Evolutionary conservation across 2,888 invertebrate genomes (phyloP).

Genomic region (Caenorhabditis sp.): DNA sequence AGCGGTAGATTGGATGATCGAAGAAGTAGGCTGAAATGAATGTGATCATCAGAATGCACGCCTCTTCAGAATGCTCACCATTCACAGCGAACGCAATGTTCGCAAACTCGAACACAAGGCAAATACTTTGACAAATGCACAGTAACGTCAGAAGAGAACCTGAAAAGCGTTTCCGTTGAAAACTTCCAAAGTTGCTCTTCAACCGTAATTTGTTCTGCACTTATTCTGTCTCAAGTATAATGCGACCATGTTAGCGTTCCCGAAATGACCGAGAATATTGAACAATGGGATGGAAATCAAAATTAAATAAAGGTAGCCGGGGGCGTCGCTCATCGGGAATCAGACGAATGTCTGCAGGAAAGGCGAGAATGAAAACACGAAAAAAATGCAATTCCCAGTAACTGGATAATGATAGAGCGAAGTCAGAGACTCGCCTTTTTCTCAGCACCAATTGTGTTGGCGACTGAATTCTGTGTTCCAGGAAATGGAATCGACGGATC

Average conservation of each 20-base stretch:
- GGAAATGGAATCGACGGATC: no score
- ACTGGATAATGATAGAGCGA: no score
- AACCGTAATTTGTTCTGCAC: constrained; percentile 1
- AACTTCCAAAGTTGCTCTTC: no score
- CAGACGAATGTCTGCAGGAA: no score
- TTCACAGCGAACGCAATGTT: constrained; percentile 10
- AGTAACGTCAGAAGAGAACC: background rate
- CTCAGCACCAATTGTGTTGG: no score
- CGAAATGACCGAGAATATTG: constrained; percentile 1
- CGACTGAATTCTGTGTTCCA: no score
- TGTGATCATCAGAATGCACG: background rate
- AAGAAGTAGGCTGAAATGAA: background rate
- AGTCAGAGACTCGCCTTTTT: no score
- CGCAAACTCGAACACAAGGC: constrained; percentile 9
- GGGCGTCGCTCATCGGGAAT: background rate
- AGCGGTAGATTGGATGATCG: background rate
- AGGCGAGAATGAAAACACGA: no score
- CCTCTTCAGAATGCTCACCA: background rate
- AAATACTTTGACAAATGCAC: constrained; percentile 3
- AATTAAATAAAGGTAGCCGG: background rate
- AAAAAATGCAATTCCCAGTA: no score
- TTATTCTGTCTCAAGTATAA: background rate
- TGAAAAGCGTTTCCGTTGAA: background rate
- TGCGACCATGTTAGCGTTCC: background rate
- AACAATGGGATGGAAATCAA: background rate